Evolutionary conservation across 2,888 invertebrate genomes (phyloP), one percentile per base, ranked within the genome.

Genomic region (Dendrolimus pini): DNA sequence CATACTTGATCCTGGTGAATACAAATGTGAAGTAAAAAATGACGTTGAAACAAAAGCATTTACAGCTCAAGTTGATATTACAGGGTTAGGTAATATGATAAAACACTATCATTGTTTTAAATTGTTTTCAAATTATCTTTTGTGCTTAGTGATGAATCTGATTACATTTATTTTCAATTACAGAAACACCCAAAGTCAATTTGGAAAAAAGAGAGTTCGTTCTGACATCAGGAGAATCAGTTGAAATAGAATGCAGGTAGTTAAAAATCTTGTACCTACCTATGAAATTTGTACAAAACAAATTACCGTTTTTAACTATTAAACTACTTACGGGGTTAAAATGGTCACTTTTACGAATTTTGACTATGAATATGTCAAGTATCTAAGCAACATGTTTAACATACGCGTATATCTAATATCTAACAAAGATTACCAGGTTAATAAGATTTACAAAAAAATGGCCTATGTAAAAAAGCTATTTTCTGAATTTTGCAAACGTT

Each of bases 181-280:
- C 12, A 89, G 89, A 85, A 54, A 53, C 68, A 9, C 88, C 89
- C 0, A 61, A 75, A 66, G 59, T 88, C 2, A 65, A 74, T 41
- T 41, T 74, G 2, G 63, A 62, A 1, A 59, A 68, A 3, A 61
- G 68, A 6, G 77, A 77, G 62, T 59, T 78, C 7, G 54, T 66
- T 13, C 57, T 79, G 13, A 78, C 75, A 54, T 74, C 76, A 2
- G 82, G 77, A 1, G 83, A 82, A 55, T 66, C 59, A 60, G 67
- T 70, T 0, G 62, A 74, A 18, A 62, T 85, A 2, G 66, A 74
- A 59, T 89, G 89, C 79, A 77, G 74, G 89, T 89, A 67, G 71
- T 69, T 63, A 14, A 7, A 30, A 18, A 47, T 30, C 30, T 30
- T 30, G 30, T 30, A 30, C 30, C 18, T 18, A 18, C 18, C 18